These are phyloP conservation scores for Notarius quadriscutis DNA, from an alignment of 2,113 vertebrate genomes.

Conservation along the genomic window DNA sequence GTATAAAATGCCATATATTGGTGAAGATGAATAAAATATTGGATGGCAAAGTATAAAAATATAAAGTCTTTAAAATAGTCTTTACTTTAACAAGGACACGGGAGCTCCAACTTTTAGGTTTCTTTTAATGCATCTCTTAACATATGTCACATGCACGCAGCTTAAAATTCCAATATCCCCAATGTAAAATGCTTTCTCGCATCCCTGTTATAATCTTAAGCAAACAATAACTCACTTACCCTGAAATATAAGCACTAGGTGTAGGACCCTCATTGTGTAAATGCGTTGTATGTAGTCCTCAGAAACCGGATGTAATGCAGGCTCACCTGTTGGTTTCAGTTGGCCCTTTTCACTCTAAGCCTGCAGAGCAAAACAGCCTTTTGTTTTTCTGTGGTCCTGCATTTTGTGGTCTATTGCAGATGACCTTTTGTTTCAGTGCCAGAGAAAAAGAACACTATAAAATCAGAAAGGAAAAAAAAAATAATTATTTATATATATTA, in stretches of 20 bases:
- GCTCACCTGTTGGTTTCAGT: constrained; percentile 51
- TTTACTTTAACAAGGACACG: not conserved
- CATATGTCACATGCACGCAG: not conserved
- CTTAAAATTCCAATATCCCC: not conserved
- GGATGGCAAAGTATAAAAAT: not conserved
- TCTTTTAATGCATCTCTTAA: not conserved
- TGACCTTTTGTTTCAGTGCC: no score
- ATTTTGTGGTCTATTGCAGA: not conserved
- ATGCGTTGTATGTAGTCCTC: not conserved
- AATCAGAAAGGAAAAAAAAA: no score
- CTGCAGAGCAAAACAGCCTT: not conserved
- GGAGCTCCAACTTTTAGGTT: not conserved
- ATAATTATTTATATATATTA: no score
- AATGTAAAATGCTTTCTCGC: not conserved
- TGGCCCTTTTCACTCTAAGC: constrained; percentile 16
- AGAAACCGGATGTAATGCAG: constrained; percentile 49
- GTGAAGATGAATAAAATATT: not conserved
- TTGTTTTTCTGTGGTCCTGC: not conserved
- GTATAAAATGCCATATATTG: not conserved
- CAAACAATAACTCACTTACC: constrained; percentile 57
- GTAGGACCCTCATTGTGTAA: constrained; percentile 55
- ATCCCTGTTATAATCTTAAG: not conserved
- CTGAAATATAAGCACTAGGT: constrained; percentile 53
- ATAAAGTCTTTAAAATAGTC: not conserved
- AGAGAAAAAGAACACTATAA: no score